Evolutionary conservation across 2,888 invertebrate species (phyloP), one percentile per base, ranked within the genome.

Genomic region (Apeira syringaria): DNA sequence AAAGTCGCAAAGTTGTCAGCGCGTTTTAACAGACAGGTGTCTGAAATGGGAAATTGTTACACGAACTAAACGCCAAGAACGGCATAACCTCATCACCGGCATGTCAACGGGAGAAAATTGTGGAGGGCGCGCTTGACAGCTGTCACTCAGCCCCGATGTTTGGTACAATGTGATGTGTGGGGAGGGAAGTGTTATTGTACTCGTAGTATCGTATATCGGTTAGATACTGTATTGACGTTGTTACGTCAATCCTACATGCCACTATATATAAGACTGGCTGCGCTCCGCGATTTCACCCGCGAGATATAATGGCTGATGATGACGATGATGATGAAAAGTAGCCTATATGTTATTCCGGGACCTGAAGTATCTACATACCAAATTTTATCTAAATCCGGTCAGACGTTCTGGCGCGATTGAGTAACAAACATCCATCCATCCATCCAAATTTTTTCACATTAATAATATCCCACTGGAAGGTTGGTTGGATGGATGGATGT

Each of bases 21-120:
- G 32, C 28, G 24, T 24, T 38, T 38, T 25, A 46, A 42, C 37
- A 38, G 46, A 30, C 43, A 44, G 39, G 41, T 50, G 38, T 38
- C 35, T 46, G 34, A 45, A 30, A 46, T 47, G 27, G 48, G 45
- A 50, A 53, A 54, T 51, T 53, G 46, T 51, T 52, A 49, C 29
- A 38, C 30, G 35, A 53, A 56, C 50, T 46, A 52, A 45, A 50
- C 42, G 39, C 46, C 50, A 61, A 54, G 41, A 42, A 37, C 36
- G 40, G 13, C 45, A 51, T 56, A 61, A 54, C 52, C 45, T 53
- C 51, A 55, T 52, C 54, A 59, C 56, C 11, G 48, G 47, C 35
- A 53, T 59, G 56, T 66, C 62, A 62, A 59, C 45, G 56, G 53
- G 55, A 60, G 62, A 61, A 66, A 68, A 64, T 65, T 64, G 57